phyloP scores from a whole-genome alignment of 1,140 invertebrate species.

The Zelostemma sp. region DNA sequence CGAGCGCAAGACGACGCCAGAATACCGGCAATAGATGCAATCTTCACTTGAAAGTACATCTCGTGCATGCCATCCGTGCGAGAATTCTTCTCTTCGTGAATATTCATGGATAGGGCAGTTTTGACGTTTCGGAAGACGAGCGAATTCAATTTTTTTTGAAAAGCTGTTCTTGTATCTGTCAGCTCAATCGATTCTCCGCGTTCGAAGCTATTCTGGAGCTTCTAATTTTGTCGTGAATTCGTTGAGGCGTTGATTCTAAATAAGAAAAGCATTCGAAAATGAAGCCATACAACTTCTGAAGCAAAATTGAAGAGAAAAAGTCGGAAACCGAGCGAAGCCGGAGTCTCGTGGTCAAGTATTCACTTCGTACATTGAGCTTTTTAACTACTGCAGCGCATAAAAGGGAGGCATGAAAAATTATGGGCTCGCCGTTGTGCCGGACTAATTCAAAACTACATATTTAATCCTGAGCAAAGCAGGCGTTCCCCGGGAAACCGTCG shows the following conservation, averaged over 20 bases:
- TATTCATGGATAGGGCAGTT: no score
- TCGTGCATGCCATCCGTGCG: no score
- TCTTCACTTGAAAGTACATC: slow-evolving; percentile 25
- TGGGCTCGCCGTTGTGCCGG: slow-evolving; percentile 46
- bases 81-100: no score
- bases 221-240: no score
- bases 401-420: slow-evolving; percentile 24
- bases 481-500: slow-evolving; percentile 52
- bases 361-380: slow-evolving; percentile 8
- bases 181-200: no score
- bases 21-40: slow-evolving; percentile 23
- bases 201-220: no score
- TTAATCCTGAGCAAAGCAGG: slow-evolving; percentile 64
- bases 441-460: slow-evolving; percentile 69
- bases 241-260: no score
- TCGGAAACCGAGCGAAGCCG: not conserved
- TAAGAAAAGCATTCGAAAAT: not conserved
- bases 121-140: no score
- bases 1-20: slow-evolving; percentile 33
- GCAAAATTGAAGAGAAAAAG: not conserved
- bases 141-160: no score
- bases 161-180: no score
- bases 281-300: not conserved
- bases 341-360: slow-evolving; percentile 12
- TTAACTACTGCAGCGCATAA: slow-evolving; percentile 14